These are phyloP conservation scores for Catocala nupta DNA, from an alignment of 2,888 invertebrate species.

Conservation along the genomic window DNA sequence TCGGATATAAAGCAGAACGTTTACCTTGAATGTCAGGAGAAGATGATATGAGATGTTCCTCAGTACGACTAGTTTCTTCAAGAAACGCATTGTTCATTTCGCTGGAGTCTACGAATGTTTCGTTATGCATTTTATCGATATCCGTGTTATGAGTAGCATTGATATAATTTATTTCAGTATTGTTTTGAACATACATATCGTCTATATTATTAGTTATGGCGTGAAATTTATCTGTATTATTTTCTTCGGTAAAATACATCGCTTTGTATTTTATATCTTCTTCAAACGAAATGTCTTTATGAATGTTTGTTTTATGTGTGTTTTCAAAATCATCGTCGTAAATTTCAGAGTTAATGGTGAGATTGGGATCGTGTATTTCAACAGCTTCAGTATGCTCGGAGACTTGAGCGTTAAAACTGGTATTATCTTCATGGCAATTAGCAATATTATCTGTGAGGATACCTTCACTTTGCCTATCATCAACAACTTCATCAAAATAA, in stretches of 20 bases:
- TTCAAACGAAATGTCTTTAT: neutral
- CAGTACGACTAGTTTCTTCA: conserved; percentile 51
- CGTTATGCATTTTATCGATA: conserved; percentile 23
- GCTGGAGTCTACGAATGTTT: conserved; percentile 54
- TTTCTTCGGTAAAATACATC: neutral
- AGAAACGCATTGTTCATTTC: conserved; percentile 77
- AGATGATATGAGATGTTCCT: conserved; percentile 35
- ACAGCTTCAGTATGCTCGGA: neutral
- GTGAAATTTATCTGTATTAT: neutral
- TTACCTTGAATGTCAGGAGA: conserved; percentile 13
- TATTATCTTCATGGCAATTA: too few relatives aligned
- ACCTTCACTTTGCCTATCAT: neutral
- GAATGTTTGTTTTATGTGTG: neutral
- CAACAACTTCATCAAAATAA: neutral
- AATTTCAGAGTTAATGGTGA: too few relatives aligned
- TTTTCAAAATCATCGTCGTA: neutral
- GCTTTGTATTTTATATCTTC: neutral
- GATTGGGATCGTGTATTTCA: neutral
- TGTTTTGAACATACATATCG: neutral
- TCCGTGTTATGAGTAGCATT: neutral
- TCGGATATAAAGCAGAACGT: neutral
- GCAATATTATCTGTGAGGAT: too few relatives aligned
- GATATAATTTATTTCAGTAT: neutral
- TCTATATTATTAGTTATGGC: neutral
- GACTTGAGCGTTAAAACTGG: neutral